Conservation (phyloP, 2,113 vertebrate species). For the Oxygymnocypris stewartii region DNA sequence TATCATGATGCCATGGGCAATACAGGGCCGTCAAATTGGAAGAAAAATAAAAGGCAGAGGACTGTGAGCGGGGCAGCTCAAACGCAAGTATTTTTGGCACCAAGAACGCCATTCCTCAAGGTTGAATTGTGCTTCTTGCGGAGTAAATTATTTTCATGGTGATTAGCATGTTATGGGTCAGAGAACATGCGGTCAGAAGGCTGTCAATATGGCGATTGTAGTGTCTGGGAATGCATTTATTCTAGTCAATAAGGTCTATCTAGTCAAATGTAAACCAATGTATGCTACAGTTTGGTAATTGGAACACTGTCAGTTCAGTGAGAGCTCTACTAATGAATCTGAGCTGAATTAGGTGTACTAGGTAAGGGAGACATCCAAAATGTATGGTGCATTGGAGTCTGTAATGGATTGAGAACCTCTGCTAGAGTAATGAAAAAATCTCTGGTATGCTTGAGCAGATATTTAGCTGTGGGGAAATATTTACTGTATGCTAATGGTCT, state of each 20-base stretch:
- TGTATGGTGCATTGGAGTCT: background rate
- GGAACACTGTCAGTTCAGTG: background rate
- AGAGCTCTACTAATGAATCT: background rate
- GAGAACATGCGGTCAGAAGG: background rate
- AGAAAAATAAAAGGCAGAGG: background rate
- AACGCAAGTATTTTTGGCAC: background rate
- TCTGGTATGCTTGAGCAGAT: background rate
- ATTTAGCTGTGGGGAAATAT: background rate
- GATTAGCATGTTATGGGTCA: background rate
- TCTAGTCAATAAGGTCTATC: background rate
- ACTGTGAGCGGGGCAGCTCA: background rate
- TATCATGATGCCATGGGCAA: background rate
- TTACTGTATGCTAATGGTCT: constrained; percentile 36
- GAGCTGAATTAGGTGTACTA: background rate
- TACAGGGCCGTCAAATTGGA: background rate
- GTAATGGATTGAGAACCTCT: no score
- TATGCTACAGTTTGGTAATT: background rate
- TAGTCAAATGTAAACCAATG: no score
- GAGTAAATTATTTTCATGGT: background rate
- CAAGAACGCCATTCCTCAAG: background rate
- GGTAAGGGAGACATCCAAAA: background rate
- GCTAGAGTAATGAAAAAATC: no score
- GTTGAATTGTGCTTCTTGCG: background rate
- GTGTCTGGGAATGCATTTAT: background rate
- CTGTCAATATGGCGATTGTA: background rate